A percentile compares a stretch with the other conserved stretches of the same genome.
These are phyloP conservation scores for Numenius phaeopus DNA, from an alignment of 2,797 vertebrate species.

Conservation along the genomic window DNA sequence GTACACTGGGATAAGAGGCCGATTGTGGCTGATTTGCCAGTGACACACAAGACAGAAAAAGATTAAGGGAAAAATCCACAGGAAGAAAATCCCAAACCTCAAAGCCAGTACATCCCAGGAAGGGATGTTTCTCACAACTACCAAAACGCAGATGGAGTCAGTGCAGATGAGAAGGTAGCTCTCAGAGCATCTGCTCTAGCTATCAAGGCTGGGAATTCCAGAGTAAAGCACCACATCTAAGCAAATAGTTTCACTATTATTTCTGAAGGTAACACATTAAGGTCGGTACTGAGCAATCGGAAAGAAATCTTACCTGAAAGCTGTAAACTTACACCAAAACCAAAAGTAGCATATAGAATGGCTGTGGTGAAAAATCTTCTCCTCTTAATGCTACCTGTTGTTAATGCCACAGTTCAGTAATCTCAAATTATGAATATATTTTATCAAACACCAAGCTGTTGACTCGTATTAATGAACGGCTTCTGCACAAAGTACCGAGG, in stretches of 20 bases:
- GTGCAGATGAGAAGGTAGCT: not conserved
- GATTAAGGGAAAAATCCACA: not conserved
- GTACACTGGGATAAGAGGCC: not conserved
- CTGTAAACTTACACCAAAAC: not conserved
- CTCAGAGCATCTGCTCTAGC: not conserved
- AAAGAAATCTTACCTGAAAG: not conserved
- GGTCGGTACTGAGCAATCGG: not conserved
- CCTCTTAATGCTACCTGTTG: not conserved
- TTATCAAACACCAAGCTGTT: not conserved
- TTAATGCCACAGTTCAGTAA: not conserved
- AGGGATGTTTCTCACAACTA: not conserved
- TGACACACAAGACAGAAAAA: not conserved
- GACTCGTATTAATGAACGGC: not conserved
- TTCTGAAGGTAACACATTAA: not conserved
- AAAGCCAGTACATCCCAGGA: not conserved
- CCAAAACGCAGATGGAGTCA: not conserved
- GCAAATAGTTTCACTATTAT: not conserved
- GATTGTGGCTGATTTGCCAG: not conserved
- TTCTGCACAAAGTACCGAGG: not conserved
- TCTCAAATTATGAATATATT: not conserved
- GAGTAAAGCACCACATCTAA: not conserved
- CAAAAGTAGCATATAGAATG: not conserved
- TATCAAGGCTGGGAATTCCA: not conserved
- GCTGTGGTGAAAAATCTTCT: not conserved
- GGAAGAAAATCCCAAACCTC: accelerated